Evolutionary conservation across 2,888 invertebrate species (phyloP).

Genomic region (Eurytoma californica): DNA sequence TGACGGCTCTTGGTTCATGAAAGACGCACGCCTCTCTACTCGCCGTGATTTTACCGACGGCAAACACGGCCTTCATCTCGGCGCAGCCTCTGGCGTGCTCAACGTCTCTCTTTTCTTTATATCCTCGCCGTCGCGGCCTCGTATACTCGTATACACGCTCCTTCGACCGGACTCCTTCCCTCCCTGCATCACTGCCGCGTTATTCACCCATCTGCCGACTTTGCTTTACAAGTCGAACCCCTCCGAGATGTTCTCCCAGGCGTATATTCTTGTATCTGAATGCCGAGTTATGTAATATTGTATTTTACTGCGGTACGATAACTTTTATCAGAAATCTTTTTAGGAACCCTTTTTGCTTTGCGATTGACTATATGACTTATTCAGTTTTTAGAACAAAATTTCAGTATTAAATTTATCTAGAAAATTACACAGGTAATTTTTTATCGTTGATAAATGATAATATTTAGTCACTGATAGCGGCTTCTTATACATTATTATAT

Average conservation of each 20-base stretch:
- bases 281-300: slow-evolving; percentile 16
- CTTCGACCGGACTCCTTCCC: neutral
- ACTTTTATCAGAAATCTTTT: no score
- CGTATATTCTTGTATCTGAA: neutral
- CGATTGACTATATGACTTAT: no score
- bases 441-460: no score
- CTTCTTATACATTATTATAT: no score
- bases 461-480: no score
- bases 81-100: slow-evolving; percentile 65
- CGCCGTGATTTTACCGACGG: slow-evolving; percentile 70
- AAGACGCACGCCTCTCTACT: slow-evolving; percentile 44
- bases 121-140: slow-evolving; percentile 63
- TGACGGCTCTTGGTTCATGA: slow-evolving; percentile 25
- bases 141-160: neutral
- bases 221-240: slow-evolving; percentile 27
- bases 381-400: no score
- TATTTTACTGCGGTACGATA: slow-evolving; percentile 6
- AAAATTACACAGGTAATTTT: no score
- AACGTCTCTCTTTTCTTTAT: slow-evolving; percentile 43
- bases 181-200: slow-evolving; percentile 26
- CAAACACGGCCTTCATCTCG: slow-evolving; percentile 68
- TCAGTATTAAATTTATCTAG: no score
- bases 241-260: neutral
- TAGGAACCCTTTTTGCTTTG: no score
- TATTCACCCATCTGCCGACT: slow-evolving; percentile 29